Evolutionary conservation across 2,888 invertebrate species (phyloP).

Genomic region (Epirrita christyi): DNA sequence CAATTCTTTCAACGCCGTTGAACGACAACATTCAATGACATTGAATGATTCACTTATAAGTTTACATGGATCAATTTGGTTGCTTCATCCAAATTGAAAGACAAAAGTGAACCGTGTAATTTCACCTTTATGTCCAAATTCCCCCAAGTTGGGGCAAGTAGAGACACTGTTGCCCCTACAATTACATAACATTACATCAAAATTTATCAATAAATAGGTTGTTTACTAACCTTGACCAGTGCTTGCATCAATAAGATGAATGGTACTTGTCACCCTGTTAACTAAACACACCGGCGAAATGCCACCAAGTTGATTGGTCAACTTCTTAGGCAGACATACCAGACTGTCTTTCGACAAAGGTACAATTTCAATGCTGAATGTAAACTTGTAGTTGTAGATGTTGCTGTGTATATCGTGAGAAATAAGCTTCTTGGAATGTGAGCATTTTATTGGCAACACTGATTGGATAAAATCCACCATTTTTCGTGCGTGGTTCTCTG

Average conservation of each 20-base stretch:
- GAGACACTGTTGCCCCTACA: background rate
- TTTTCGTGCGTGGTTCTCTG: conserved; percentile 95
- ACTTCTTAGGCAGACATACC: conserved; percentile 94
- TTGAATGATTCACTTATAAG: too few species aligned
- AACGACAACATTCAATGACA: too few species aligned
- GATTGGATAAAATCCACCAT: conserved; percentile 96
- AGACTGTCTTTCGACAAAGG: conserved; percentile 98
- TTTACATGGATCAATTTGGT: too few species aligned
- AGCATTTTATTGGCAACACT: conserved; percentile 94
- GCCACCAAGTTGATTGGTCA: conserved; percentile 94
- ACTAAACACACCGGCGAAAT: conserved; percentile 95
- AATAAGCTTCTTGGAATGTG: conserved; percentile 96
- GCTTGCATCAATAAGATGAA: conserved; percentile 97
- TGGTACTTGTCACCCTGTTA: conserved; percentile 93
- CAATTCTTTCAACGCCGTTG: too few species aligned
- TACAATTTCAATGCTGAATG: conserved; percentile 97
- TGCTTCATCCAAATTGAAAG: too few species aligned
- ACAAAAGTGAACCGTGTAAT: too few species aligned
- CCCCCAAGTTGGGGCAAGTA: background rate
- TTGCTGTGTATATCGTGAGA: conserved; percentile 99
- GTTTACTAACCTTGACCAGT: conserved; percentile 89
- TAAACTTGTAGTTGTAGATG: conserved; percentile 97
- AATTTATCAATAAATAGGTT: too few species aligned
- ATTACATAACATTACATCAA: too few species aligned
- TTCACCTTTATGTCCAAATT: background rate